phyloP scores from a whole-genome alignment of 2,797 vertebrate species.

The Xenops minutus region DNA sequence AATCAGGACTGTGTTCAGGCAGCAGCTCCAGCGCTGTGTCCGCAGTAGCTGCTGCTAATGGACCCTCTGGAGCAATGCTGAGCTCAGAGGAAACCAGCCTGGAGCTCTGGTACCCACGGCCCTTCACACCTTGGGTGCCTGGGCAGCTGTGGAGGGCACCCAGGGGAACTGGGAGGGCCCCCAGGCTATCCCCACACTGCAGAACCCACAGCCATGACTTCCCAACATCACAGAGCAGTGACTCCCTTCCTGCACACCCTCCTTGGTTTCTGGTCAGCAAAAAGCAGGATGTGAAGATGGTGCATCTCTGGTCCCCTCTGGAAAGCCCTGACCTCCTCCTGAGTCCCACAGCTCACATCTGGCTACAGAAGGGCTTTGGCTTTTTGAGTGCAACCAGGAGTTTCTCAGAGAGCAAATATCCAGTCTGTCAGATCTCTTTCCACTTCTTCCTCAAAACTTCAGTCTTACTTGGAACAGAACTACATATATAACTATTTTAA shows the following conservation, averaged over 20 bases:
- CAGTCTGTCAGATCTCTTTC: background rate
- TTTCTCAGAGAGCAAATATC: background rate
- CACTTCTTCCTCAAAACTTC: background rate
- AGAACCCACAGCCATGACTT: background rate
- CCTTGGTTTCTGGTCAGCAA: background rate
- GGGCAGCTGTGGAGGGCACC: background rate
- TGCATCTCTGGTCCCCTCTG: background rate
- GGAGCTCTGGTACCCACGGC: accelerated
- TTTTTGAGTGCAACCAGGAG: background rate
- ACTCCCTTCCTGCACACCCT: background rate
- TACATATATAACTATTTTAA: background rate
- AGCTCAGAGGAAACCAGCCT: background rate
- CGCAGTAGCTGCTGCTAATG: accelerated
- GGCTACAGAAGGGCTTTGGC: background rate
- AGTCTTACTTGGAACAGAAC: background rate
- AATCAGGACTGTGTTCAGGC: background rate
- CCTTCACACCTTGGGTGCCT: background rate
- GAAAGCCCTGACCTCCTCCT: accelerated
- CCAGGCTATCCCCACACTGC: background rate
- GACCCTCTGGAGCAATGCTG: background rate
- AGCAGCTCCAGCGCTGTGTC: background rate
- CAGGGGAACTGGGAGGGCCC: too few relatives aligned
- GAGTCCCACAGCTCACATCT: too few relatives aligned
- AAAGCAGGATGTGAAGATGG: accelerated
- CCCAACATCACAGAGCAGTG: background rate